phyloP scores from a whole-genome alignment of 1,140 invertebrate genomes.

The Drosophila bocki region DNA sequence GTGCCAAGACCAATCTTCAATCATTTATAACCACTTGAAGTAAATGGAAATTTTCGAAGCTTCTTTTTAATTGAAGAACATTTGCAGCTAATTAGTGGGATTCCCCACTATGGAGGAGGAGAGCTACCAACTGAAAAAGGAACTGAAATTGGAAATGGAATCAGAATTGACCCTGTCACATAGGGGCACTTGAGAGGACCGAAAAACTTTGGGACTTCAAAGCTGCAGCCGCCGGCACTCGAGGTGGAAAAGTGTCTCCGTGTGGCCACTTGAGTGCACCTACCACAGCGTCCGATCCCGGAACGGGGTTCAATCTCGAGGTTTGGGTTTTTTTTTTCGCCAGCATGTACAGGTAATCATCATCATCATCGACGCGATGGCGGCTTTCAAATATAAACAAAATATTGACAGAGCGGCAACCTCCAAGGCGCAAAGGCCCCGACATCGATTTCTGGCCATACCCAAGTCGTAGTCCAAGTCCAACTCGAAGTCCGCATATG shows the following conservation, averaged over 20 bases:
- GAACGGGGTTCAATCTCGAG: conserved; percentile 14
- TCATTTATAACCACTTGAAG: conserved; percentile 43
- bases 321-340: conserved; percentile 49
- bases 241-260: conserved; percentile 66
- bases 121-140: conserved; percentile 1
- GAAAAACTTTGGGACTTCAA: conserved; percentile 71
- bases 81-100: conserved; percentile 64
- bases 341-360: conserved; percentile 70
- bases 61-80: conserved; percentile 70
- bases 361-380: conserved; percentile 38
- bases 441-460: conserved; percentile 51
- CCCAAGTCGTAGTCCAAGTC: conserved; percentile 9
- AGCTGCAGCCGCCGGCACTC: conserved; percentile 55
- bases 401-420: conserved; percentile 84
- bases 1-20: conserved; percentile 30
- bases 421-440: conserved; percentile 70
- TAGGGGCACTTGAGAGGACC: conserved; percentile 21
- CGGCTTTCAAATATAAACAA: conserved; percentile 72
- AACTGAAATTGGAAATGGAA: not conserved
- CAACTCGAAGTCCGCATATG: conserved; percentile 45
- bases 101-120: too few relatives aligned
- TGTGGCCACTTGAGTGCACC: conserved; percentile 73
- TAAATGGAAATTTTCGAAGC: conserved; percentile 23
- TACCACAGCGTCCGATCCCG: conserved; percentile 65
- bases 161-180: conserved; percentile 45